Percentiles rank a stretch among this genome's conserved stretches.
Evolutionary conservation across 2,888 invertebrate genomes (phyloP).

Genomic region (Sminthurides aquaticus): DNA sequence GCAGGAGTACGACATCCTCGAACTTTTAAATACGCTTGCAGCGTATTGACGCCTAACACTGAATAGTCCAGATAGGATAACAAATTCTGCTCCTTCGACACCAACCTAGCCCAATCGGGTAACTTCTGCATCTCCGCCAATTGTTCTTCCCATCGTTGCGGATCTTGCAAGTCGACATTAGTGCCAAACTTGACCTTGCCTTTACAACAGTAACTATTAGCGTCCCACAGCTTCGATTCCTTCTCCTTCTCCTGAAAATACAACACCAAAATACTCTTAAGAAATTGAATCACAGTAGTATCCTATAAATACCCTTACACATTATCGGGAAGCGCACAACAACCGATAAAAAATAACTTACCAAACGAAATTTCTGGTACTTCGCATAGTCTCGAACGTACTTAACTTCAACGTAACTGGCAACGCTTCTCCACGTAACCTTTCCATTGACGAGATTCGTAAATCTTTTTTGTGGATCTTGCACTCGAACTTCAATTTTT

Average conservation of each 20-base stretch:
- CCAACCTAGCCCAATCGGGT: neutral
- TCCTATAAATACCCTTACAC: too few species aligned
- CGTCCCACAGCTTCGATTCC: neutral
- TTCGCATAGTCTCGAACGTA: neutral
- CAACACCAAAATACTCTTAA: neutral
- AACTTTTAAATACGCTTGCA: conserved; percentile 55
- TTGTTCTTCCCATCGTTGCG: neutral
- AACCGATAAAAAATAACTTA: too few species aligned
- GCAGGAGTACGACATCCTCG: conserved; percentile 44
- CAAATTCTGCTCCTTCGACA: neutral
- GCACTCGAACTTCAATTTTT: neutral
- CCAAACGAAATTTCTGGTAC: neutral
- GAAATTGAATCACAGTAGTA: too few species aligned
- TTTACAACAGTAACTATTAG: neutral
- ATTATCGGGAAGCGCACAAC: too few species aligned
- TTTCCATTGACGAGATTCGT: neutral
- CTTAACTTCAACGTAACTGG: neutral
- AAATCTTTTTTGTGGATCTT: neutral
- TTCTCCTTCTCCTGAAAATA: neutral
- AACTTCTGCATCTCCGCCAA: conserved; percentile 6
- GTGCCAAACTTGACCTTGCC: conserved; percentile 7
- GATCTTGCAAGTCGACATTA: conserved; percentile 3
- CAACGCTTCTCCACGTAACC: neutral
- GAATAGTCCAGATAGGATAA: neutral
- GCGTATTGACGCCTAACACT: conserved; percentile 53